Evolutionary conservation across 2,113 vertebrate genomes (phyloP).

Genomic region (Numenius arquata): DNA sequence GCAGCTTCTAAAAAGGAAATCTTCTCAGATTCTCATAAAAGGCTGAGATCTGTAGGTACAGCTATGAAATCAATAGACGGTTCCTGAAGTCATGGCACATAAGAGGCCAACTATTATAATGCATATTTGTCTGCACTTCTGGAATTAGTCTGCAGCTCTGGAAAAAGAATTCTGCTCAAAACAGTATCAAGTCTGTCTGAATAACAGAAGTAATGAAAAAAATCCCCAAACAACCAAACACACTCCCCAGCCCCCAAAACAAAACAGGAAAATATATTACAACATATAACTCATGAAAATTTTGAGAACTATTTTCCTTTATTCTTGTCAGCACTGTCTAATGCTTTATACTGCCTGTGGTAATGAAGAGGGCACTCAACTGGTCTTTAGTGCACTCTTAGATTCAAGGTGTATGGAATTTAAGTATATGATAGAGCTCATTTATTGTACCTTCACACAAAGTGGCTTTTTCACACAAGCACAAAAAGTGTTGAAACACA

Average conservation of each 20-base stretch:
- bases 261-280: background rate
- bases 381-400: background rate
- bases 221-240: background rate
- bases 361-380: background rate
- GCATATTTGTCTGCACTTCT: background rate
- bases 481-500: background rate
- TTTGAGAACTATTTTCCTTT: background rate
- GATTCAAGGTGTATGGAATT: background rate
- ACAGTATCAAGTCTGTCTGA: background rate
- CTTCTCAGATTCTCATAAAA: background rate
- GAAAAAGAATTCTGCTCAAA: background rate
- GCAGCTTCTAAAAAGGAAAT: background rate
- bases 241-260: accelerated
- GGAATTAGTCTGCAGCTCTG: background rate
- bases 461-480: background rate
- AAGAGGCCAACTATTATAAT: background rate
- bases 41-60: background rate
- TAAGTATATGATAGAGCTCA: background rate
- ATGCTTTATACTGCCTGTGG: background rate
- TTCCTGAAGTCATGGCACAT: background rate
- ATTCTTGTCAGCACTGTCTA: background rate
- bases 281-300: background rate
- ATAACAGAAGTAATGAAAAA: background rate
- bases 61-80: background rate
- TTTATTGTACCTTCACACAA: background rate